Conservation (phyloP, 2,888 invertebrate genomes). For the Sipha maydis region DNA sequence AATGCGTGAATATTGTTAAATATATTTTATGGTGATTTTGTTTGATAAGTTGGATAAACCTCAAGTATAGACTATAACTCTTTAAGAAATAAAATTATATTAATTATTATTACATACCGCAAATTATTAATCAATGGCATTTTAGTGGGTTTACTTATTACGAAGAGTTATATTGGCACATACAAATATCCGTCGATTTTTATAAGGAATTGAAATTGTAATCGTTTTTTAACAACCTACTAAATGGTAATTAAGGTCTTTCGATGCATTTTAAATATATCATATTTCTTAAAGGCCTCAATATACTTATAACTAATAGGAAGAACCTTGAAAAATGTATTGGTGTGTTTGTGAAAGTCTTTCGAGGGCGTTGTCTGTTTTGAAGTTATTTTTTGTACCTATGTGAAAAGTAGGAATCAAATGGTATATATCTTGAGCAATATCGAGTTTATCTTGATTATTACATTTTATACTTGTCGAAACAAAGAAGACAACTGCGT, state of each 20-base stretch:
- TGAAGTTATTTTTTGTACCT: slow-evolving; percentile 24
- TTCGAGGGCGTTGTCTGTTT: slow-evolving; percentile 49
- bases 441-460: slow-evolving; percentile 16
- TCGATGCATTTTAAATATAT: slow-evolving; percentile 20
- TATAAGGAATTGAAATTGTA: not conserved
- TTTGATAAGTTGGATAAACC: too few relatives aligned
- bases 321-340: slow-evolving; percentile 50
- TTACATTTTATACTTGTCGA: not conserved
- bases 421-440: not conserved
- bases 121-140: not conserved
- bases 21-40: not conserved
- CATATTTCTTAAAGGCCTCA: slow-evolving; percentile 19
- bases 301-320: slow-evolving; percentile 17
- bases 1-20: not conserved
- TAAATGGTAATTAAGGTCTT: not conserved
- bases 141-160: not conserved
- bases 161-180: not conserved
- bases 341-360: slow-evolving; percentile 47
- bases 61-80: not conserved
- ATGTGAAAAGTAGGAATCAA: not conserved
- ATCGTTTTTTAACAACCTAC: not conserved
- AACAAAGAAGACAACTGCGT: not conserved
- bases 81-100: not conserved
- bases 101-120: not conserved
- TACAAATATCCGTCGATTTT: not conserved